Evolutionary conservation across 2,888 invertebrate species (phyloP), one percentile per base, ranked within the genome.

Genomic region (Acrobasis consociella): DNA sequence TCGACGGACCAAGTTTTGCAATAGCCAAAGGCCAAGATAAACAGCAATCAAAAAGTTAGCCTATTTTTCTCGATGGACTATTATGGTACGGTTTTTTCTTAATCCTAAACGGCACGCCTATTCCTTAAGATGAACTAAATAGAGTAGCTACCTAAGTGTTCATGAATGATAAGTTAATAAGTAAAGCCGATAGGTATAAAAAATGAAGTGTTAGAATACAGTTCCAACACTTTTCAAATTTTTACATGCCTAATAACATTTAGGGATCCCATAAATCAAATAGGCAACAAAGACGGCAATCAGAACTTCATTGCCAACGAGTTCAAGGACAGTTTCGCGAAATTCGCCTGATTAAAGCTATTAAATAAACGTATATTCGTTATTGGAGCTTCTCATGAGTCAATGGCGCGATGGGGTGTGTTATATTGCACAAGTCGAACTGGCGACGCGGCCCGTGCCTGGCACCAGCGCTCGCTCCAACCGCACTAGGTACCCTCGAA

Each of bases 331-430:
- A 83, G 81, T 77, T 79, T 82, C 78, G 81, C 77, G 70, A 80
- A 80, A 84, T 77, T 89, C 80, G 89, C 89, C 87, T 89, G 91
- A 88, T 89, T 87, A 82, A 85, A 85, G 74, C 85, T 84, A 89
- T 89, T 87, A 89, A 83, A 78, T 74, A 80, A 80, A 83, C 82
- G 82, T 85, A 77, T 82, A 79, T 80, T 83, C 78, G 82, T 76
- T 83, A 83, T 85, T 83, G 75, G 82, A 75, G 81, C 76, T 85
- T 85, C 79, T 87, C 81, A 78, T 82, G 85, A 87, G 85, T 82
- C 83, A 80, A 84, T 80, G 78, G 82, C 81, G 85, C 83, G 81
- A 80, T 71, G 73, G 78, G 82, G 85, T 85, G 87, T 86, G 85
- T 83, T 85, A 85, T 82, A 84, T 83, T 79, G 82, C 87, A 82